Percentiles rank a stretch among this genome's conserved stretches.
Evolutionary conservation across 2,888 invertebrate genomes (phyloP).

Genomic region (Apotomis capreana): DNA sequence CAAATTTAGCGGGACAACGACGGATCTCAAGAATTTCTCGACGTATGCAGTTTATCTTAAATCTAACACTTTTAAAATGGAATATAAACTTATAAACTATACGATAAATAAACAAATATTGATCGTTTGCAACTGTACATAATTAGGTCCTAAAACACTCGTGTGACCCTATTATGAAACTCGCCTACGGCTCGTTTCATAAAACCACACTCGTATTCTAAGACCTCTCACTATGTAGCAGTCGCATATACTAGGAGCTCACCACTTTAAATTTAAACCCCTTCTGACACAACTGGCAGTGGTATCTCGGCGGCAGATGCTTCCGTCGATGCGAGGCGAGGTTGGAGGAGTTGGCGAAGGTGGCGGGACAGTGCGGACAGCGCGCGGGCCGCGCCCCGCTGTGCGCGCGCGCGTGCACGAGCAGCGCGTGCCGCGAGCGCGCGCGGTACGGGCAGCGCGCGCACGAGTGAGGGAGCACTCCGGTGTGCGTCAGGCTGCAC

Average conservation of each 20-base stretch:
- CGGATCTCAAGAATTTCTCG: too few species aligned
- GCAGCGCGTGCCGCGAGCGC: conserved; percentile 49
- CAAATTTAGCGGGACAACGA: too few species aligned
- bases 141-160: too few species aligned
- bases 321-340: conserved; percentile 52
- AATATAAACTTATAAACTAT: too few species aligned
- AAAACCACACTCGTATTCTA: too few species aligned
- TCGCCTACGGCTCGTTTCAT: too few species aligned
- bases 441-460: conserved; percentile 51
- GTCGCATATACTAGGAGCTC: background rate
- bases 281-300: conserved; percentile 51
- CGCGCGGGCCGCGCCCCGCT: conserved; percentile 49
- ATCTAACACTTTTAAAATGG: too few species aligned
- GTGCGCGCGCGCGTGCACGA: conserved; percentile 56
- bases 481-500: conserved; percentile 51
- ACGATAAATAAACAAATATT: too few species aligned
- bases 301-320: conserved; percentile 53
- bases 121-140: too few species aligned
- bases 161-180: too few species aligned
- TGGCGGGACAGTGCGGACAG: conserved; percentile 52
- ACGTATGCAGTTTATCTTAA: too few species aligned
- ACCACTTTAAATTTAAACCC: conserved; percentile 53
- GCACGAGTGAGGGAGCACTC: conserved; percentile 48
- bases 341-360: conserved; percentile 52
- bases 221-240: too few species aligned